Conservation (phyloP, 2,113 vertebrate species). For the Polypterus bichir region DNA sequence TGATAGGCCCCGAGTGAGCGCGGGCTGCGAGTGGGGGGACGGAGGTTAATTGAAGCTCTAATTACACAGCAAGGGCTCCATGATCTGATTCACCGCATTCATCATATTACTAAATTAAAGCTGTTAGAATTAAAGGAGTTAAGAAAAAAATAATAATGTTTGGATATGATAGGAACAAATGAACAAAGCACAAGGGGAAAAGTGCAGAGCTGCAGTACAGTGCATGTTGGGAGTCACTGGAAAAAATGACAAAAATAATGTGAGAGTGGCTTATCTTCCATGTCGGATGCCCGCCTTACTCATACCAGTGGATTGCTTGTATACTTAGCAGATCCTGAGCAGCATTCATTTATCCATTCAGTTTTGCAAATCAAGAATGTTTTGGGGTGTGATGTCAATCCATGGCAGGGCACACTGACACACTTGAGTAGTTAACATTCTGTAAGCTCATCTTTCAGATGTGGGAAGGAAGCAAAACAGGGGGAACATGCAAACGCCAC, state of each 20-base stretch:
- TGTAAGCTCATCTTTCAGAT: too few species aligned
- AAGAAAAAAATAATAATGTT: not conserved
- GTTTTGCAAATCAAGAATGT: not conserved
- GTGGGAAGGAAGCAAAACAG: too few species aligned
- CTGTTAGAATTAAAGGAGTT: not conserved
- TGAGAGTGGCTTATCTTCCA: too few species aligned
- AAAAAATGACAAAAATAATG: not conserved
- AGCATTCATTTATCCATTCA: not conserved
- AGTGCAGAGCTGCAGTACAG: not conserved
- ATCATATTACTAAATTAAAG: not conserved
- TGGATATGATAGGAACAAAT: not conserved
- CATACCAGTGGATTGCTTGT: not conserved
- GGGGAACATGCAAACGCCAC: too few species aligned
- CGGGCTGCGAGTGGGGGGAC: slow-evolving; percentile 10
- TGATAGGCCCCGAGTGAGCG: slow-evolving; percentile 16
- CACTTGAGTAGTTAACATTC: not conserved
- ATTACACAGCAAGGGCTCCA: slow-evolving; percentile 32
- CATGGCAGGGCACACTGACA: not conserved
- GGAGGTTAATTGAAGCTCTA: slow-evolving; percentile 29
- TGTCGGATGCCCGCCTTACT: too few species aligned
- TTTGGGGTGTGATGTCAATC: not conserved
- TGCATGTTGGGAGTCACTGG: not conserved
- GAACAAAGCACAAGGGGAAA: not conserved
- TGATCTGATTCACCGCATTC: slow-evolving; percentile 43
- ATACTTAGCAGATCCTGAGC: not conserved